Evolutionary conservation across 2,797 vertebrate species (phyloP).

Genomic region (Cyclura pinguis): DNA sequence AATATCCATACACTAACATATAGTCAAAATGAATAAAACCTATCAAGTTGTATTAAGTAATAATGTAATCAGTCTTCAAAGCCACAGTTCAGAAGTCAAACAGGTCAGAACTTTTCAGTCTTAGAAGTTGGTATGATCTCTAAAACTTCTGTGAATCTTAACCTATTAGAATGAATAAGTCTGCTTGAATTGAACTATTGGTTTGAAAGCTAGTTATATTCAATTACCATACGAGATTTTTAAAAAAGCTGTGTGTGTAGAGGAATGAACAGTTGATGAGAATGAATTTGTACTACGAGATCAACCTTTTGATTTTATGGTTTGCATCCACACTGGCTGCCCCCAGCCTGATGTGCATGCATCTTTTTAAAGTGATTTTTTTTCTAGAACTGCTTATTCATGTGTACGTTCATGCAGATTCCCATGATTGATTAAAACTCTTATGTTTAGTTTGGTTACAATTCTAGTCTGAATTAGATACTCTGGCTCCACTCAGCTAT

Average conservation of each 20-base stretch:
- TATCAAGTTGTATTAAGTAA: neutral
- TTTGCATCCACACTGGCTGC: neutral
- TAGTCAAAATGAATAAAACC: neutral
- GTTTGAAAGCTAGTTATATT: neutral
- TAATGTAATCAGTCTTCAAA: neutral
- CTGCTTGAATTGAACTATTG: neutral
- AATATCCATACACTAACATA: neutral
- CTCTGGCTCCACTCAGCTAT: neutral
- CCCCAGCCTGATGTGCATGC: neutral
- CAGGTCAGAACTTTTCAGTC: neutral
- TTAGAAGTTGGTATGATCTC: neutral
- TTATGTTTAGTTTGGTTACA: neutral
- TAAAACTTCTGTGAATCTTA: neutral
- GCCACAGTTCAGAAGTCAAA: neutral
- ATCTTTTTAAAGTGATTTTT: neutral
- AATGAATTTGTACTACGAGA: constrained; percentile 1
- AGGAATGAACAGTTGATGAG: neutral
- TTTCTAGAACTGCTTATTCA: neutral
- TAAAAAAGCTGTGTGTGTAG: neutral
- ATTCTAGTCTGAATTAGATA: neutral
- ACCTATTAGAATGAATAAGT: neutral
- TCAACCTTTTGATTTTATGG: neutral
- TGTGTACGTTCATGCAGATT: neutral
- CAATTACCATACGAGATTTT: neutral
- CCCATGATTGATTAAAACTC: neutral